A percentile compares a stretch with the other conserved stretches of the same genome.
phyloP scores from a whole-genome alignment of 2,888 invertebrate genomes.

The Ceraclea dissimilis region DNA sequence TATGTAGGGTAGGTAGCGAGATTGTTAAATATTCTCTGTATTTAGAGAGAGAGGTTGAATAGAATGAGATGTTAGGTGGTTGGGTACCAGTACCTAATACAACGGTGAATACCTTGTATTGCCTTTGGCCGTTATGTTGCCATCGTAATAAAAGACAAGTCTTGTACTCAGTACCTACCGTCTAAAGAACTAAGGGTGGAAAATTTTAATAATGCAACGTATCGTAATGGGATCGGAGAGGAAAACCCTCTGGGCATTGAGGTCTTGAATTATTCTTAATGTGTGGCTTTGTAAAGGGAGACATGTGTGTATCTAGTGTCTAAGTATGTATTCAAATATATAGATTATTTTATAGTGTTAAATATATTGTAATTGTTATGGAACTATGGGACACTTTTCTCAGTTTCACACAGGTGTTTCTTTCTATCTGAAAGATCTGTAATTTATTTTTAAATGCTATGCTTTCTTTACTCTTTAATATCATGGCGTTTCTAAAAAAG shows the following conservation, averaged over 20 bases:
- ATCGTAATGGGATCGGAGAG: slow-evolving; percentile 21
- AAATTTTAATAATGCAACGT: slow-evolving; percentile 23
- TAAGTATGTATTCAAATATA: neutral
- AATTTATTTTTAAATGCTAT: too few species aligned
- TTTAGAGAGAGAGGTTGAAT: neutral
- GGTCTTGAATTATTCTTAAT: slow-evolving; percentile 4
- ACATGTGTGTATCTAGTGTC: neutral
- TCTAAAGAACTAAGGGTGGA: slow-evolving; percentile 2
- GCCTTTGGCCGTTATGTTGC: slow-evolving; percentile 6
- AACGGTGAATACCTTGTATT: neutral
- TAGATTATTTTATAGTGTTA: neutral
- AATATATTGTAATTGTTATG: neutral
- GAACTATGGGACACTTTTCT: neutral
- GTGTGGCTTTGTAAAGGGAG: neutral
- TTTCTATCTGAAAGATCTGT: neutral
- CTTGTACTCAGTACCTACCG: neutral
- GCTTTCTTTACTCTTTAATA: too few species aligned
- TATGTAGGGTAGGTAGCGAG: too few species aligned
- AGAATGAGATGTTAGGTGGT: neutral
- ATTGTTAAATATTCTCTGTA: neutral
- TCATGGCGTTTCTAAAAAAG: too few species aligned
- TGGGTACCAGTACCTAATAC: too few species aligned
- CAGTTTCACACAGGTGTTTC: neutral
- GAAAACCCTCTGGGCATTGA: slow-evolving; percentile 4
- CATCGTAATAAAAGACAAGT: slow-evolving; percentile 4